Evolutionary conservation across 1,140 invertebrate genomes (phyloP).

Genomic region (Drosophila carrolli): DNA sequence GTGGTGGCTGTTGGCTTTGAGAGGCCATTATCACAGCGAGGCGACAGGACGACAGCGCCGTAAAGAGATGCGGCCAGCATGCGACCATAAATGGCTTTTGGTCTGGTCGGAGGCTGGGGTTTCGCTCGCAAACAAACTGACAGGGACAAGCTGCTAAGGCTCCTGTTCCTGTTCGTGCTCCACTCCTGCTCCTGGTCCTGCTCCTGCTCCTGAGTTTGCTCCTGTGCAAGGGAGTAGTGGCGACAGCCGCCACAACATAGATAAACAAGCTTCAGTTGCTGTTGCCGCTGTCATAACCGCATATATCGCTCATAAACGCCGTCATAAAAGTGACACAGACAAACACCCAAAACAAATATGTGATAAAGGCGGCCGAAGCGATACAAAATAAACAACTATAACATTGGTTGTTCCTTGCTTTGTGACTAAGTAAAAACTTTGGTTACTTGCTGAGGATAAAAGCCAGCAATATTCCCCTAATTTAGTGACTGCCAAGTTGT

Average conservation of each 20-base stretch:
- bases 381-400: slow-evolving; percentile 45
- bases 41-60: slow-evolving; percentile 40
- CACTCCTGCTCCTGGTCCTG: slow-evolving; percentile 7
- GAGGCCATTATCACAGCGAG: slow-evolving; percentile 52
- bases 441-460: slow-evolving; percentile 41
- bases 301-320: slow-evolving; percentile 77
- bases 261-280: slow-evolving; percentile 69
- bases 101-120: slow-evolving; percentile 47
- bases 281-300: slow-evolving; percentile 64
- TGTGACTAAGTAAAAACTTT: slow-evolving; percentile 69
- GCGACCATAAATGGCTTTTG: slow-evolving; percentile 74
- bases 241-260: slow-evolving; percentile 51
- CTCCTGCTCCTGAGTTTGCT: slow-evolving; percentile 13
- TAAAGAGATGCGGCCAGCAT: slow-evolving; percentile 39
- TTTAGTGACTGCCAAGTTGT: slow-evolving; percentile 42
- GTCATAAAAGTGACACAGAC: slow-evolving; percentile 73
- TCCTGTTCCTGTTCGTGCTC: slow-evolving; percentile 13
- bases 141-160: slow-evolving; percentile 58
- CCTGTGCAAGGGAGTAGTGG: slow-evolving; percentile 5
- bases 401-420: slow-evolving; percentile 26
- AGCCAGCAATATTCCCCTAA: slow-evolving; percentile 39
- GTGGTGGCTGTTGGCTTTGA: slow-evolving; percentile 33
- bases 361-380: slow-evolving; percentile 60
- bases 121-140: slow-evolving; percentile 55
- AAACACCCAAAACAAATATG: slow-evolving; percentile 75